These are phyloP conservation scores for Listronotus bonariensis DNA, from an alignment of 1,140 invertebrate genomes.

Conservation along the genomic window DNA sequence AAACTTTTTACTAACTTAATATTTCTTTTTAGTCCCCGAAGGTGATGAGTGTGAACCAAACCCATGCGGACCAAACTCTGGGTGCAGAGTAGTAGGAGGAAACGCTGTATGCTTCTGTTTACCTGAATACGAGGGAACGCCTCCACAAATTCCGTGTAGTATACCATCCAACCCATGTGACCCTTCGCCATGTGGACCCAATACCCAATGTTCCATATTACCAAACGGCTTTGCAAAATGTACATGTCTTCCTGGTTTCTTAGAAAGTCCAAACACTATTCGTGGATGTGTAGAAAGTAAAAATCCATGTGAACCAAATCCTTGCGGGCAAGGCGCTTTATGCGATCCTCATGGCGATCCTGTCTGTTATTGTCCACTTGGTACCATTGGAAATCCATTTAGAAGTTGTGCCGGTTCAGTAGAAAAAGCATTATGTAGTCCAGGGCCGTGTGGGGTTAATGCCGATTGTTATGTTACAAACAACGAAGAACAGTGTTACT, in stretches of 20 bases:
- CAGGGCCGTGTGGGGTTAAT: slow-evolving; percentile 80
- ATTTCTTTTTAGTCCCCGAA: slow-evolving; percentile 73
- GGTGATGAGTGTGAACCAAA: slow-evolving; percentile 83
- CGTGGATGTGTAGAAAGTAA: slow-evolving; percentile 77
- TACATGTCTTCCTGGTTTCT: slow-evolving; percentile 79
- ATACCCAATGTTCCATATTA: slow-evolving; percentile 81
- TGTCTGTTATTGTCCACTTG: slow-evolving; percentile 80
- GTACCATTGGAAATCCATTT: slow-evolving; percentile 78
- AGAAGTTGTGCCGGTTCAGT: slow-evolving; percentile 67
- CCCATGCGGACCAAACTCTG: slow-evolving; percentile 81
- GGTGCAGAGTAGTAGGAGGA: slow-evolving; percentile 73
- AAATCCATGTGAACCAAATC: slow-evolving; percentile 81
- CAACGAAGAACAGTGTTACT: slow-evolving; percentile 77
- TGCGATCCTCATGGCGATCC: slow-evolving; percentile 78
- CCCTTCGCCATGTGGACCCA: slow-evolving; percentile 84
- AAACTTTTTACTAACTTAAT: slow-evolving; percentile 4
- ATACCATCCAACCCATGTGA: slow-evolving; percentile 77
- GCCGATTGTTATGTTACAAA: slow-evolving; percentile 77
- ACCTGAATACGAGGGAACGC: slow-evolving; percentile 86
- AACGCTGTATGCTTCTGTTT: slow-evolving; percentile 82
- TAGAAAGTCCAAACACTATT: slow-evolving; percentile 86
- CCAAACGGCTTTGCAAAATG: slow-evolving; percentile 86
- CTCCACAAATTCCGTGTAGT: slow-evolving; percentile 69
- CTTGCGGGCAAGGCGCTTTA: slow-evolving; percentile 76
- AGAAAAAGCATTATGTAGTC: slow-evolving; percentile 68